phyloP scores from a whole-genome alignment of 1,140 invertebrate genomes.

The Harlomillsia oculata region DNA sequence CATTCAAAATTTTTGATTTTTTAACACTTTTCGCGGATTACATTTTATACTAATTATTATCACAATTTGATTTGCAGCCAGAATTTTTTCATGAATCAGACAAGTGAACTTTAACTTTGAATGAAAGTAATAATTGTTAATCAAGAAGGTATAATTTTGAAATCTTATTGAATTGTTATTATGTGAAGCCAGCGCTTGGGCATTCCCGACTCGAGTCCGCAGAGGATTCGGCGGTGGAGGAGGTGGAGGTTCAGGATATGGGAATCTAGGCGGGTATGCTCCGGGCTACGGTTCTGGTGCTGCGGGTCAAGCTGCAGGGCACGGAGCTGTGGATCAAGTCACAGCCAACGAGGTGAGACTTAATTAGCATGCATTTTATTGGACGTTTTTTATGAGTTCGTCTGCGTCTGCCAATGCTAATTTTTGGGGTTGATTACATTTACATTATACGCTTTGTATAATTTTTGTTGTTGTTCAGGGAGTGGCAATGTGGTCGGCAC shows the following conservation, averaged over 20 bases:
- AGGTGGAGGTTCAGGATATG: slow-evolving; percentile 12
- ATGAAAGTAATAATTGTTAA: too few relatives aligned
- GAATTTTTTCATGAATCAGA: too few relatives aligned
- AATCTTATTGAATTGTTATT: background rate
- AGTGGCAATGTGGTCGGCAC: slow-evolving; percentile 25
- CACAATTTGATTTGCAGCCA: too few relatives aligned
- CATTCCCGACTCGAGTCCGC: slow-evolving; percentile 12
- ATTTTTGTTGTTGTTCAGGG: slow-evolving; percentile 1
- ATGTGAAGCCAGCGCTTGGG: background rate
- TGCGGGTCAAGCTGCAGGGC: slow-evolving; percentile 21
- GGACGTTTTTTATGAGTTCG: too few relatives aligned
- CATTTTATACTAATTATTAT: background rate
- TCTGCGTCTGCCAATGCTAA: too few relatives aligned
- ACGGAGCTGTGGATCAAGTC: slow-evolving; percentile 11
- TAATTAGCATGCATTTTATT: too few relatives aligned
- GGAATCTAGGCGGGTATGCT: slow-evolving; percentile 22
- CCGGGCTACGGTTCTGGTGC: slow-evolving; percentile 25
- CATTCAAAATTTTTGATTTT: background rate
- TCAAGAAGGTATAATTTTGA: too few relatives aligned
- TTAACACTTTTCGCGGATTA: background rate
- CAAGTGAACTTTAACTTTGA: too few relatives aligned
- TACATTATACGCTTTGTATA: too few relatives aligned
- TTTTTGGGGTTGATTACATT: too few relatives aligned
- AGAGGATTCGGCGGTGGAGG: slow-evolving; percentile 25
- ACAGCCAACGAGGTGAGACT: slow-evolving; percentile 21